Conservation (phyloP, 2,113 vertebrate species). For the Carassius gibelio region DNA sequence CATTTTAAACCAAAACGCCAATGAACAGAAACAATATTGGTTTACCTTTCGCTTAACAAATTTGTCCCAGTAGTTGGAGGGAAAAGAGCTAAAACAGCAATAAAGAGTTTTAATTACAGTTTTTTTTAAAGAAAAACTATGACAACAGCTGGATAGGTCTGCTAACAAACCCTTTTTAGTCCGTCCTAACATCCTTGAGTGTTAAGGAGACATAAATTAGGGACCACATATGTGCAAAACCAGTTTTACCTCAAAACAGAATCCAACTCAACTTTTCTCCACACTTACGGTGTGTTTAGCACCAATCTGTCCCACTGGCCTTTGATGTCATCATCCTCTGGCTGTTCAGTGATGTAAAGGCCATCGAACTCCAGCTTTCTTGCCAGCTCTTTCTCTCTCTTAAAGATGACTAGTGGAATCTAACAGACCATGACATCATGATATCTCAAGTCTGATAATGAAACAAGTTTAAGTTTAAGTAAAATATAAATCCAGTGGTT, state of each 20-base stretch:
- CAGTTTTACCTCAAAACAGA: not conserved
- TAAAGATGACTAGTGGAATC: slow-evolving; percentile 93
- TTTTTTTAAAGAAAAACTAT: not conserved
- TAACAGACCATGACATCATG: slow-evolving; percentile 52
- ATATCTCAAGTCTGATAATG: not conserved
- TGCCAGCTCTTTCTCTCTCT: slow-evolving; percentile 91
- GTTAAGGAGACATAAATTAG: not conserved
- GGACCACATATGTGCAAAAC: not conserved
- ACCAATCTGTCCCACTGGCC: slow-evolving; percentile 93
- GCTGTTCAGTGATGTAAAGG: slow-evolving; percentile 90
- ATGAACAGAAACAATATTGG: not conserved
- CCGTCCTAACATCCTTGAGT: too few species aligned
- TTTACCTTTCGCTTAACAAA: slow-evolving; percentile 93
- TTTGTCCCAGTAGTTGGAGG: slow-evolving; percentile 95
- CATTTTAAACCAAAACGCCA: not conserved
- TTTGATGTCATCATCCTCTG: slow-evolving; percentile 90
- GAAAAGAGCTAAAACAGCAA: slow-evolving; percentile 81
- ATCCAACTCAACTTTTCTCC: not conserved
- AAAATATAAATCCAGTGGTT: not conserved
- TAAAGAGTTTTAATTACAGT: not conserved
- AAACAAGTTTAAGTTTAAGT: not conserved
- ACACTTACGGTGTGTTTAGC: slow-evolving; percentile 86
- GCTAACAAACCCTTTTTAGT: not conserved
- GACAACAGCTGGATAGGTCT: not conserved
- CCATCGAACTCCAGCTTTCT: slow-evolving; percentile 93